Evolutionary conservation across 2,797 vertebrate genomes (phyloP), one percentile per base, ranked within the genome.

Genomic region (Epinephelus coioides): DNA sequence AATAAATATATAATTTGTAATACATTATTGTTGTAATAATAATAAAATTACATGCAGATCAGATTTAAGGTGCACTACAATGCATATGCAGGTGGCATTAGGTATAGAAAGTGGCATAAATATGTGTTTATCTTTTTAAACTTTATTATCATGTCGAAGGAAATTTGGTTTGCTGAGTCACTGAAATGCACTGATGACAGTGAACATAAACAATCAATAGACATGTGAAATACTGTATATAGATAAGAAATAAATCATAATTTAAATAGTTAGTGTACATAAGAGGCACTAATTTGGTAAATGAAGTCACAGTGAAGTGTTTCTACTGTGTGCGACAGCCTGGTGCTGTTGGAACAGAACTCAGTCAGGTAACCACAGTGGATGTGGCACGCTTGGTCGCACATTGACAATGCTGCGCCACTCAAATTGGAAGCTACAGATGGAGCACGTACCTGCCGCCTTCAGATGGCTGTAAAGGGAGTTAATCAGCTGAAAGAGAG

Each of bases 401-500:
- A 64, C 76, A 57, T 49, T 75, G 63, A 81, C 69, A 78, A 57
- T 59, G 49, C 1, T n/a, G 14, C 10, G 6, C 25, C 43, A 38
- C 51, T 86, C 50, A 54, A 71, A 49, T 6, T n/a, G 51, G 19
- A 70, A 23, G 12, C 12, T 65, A 44, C 44, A 55, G 77, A 73
- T 75, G 70, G 67, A 59, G 53, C 40, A 6, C 25, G 9, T 62
- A 76, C 51, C 82, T 68, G 51, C 13, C 18, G 5, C 50, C 65
- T 60, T 78, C 56, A 67, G 50, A 30, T 2, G 57, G 53, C 70
- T 66, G 67, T 18, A 18, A 46, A 44, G 46, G 43, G 53, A 76
- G 49, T 55, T 69, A 66, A 66, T 79, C 75, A 49, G 25, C 70
- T 57, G 67, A 84, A 59, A 77, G 38, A 18, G 51, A 69, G 30